Conservation (phyloP, 2,888 invertebrate genomes). For the Eulithis prunata region DNA sequence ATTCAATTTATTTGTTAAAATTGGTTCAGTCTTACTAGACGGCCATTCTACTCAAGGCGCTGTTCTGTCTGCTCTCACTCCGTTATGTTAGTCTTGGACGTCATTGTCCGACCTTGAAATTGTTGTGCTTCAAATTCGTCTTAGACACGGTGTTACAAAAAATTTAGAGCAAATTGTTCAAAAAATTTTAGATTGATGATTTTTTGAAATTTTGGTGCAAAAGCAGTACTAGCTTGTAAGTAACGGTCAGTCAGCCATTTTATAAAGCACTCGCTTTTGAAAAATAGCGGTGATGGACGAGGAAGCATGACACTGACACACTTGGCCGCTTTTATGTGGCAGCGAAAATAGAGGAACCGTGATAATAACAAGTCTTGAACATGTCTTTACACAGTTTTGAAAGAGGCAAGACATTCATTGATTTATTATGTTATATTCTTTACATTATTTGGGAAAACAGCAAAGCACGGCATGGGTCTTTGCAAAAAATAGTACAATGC, state of each 20-base stretch:
- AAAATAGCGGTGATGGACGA: slow-evolving; percentile 32
- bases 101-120: slow-evolving; percentile 22
- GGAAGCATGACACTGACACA: slow-evolving; percentile 56
- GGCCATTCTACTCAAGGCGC: slow-evolving; percentile 13
- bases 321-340: slow-evolving; percentile 50
- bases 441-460: background rate
- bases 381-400: background rate
- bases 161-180: background rate
- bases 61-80: slow-evolving; percentile 8
- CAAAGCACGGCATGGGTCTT: background rate
- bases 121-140: slow-evolving; percentile 16
- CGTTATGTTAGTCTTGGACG: slow-evolving; percentile 13
- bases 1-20: background rate
- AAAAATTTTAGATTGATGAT: no score
- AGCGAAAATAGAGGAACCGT: slow-evolving; percentile 51
- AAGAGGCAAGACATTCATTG: background rate
- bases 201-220: no score
- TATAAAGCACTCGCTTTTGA: slow-evolving; percentile 26
- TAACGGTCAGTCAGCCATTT: slow-evolving; percentile 17
- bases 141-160: background rate
- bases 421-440: background rate
- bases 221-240: background rate
- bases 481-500: no score
- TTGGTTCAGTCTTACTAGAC: background rate
- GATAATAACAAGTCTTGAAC: slow-evolving; percentile 5